Evolutionary conservation across 1,140 invertebrate genomes (phyloP), one percentile per base, ranked within the genome.

Genomic region (Aphaenogaster rudis): DNA sequence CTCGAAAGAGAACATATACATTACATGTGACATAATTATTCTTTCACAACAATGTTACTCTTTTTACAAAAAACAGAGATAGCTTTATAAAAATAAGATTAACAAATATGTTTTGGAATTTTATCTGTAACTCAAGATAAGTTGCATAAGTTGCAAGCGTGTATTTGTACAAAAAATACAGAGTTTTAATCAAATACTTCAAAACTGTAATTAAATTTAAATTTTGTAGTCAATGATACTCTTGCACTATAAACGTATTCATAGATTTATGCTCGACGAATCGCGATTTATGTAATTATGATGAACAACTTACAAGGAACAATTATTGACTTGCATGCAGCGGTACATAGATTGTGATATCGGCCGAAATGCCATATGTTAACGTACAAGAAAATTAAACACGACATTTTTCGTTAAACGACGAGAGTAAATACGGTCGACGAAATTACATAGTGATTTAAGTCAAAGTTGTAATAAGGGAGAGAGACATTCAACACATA

Each of bases 401-500:
- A 33, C n/a, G n/a, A 77, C 6, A 36, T 48, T 76, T 84, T 63
- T 84, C 54, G 42, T 61, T 76, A 84, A 64, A 86, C 8, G 9
- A 69, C 48, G 48, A 66, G 17, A 8, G 15, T 66, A 85, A 85
- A 76, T 76, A 66, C 13, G 28, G n/a, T 50, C 33, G 39, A 45
- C 36, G 6, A 67, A 78, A 82, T 88, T 81, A 82, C 48, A 61
- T 67, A 13, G 59, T n/a, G 33, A 86, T 77, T 54, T 59, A 42
- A 86, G 64, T 52, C 78, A 71, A 61, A 82, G 45, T 86, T 82
- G n/a, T 82, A 80, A 50, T 52, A n/a, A 52, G 28, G 28, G 64
- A 67, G 11, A 50, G n/a, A 6, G 36, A 13, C 33, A 86, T 59
- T 69, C 64, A 81, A 79, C 66, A 69, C 66, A 36, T 45, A 45